These are phyloP conservation scores for Telmatochromis sp. DNA, from an alignment of 2,113 vertebrate species.

Conservation along the genomic window DNA sequence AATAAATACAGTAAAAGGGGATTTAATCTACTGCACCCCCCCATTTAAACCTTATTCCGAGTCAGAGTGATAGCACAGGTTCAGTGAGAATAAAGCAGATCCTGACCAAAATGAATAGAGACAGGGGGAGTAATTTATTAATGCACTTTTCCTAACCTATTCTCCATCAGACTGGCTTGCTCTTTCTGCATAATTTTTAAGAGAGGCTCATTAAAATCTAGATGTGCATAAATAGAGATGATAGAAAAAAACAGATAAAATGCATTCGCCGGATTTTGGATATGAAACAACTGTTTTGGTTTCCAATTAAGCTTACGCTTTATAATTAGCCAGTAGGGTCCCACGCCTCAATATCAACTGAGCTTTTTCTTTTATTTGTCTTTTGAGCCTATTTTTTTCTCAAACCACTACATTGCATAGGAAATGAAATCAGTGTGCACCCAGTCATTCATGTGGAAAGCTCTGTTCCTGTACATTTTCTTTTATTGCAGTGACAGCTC, in stretches of 20 bases:
- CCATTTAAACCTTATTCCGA: slow-evolving; percentile 7
- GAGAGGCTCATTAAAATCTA: slow-evolving; percentile 60
- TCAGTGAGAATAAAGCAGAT: slow-evolving; percentile 8
- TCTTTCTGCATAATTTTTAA: slow-evolving; percentile 49
- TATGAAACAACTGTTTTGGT: slow-evolving; percentile 61
- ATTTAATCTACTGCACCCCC: slow-evolving; percentile 32
- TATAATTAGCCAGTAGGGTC: slow-evolving; percentile 57
- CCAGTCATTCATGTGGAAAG: slow-evolving; percentile 55
- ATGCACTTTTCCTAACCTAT: slow-evolving; percentile 52
- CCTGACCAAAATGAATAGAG: slow-evolving; percentile 45
- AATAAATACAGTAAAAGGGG: slow-evolving; percentile 39
- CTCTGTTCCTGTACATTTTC: slow-evolving; percentile 35
- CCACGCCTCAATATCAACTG: slow-evolving; percentile 13
- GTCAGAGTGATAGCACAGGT: slow-evolving; percentile 16
- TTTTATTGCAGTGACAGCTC: slow-evolving; percentile 64
- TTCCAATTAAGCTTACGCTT: slow-evolving; percentile 62
- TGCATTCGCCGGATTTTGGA: slow-evolving; percentile 44
- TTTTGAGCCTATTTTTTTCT: background rate
- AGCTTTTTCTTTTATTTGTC: background rate
- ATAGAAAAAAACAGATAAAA: slow-evolving; percentile 40
- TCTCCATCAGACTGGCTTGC: slow-evolving; percentile 32
- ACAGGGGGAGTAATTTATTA: slow-evolving; percentile 55
- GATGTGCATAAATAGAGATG: slow-evolving; percentile 55
- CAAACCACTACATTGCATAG: slow-evolving; percentile 26
- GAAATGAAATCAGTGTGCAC: slow-evolving; percentile 55